Evolutionary conservation across 2,113 vertebrate genomes (phyloP).

Genomic region (Peromyscus polionotus): DNA sequence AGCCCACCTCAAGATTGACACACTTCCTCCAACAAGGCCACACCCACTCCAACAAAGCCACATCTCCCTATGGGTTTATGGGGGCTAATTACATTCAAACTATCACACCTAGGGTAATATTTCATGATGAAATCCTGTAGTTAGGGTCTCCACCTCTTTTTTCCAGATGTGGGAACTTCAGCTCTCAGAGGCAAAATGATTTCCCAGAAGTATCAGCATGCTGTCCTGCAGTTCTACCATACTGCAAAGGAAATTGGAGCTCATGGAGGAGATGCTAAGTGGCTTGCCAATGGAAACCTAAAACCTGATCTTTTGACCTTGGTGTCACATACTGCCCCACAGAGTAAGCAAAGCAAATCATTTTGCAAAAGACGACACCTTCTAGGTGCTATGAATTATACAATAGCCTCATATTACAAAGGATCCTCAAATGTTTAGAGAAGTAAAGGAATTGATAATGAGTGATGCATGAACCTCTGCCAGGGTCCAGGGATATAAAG

Average conservation of each 20-base stretch:
- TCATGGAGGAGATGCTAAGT: background rate
- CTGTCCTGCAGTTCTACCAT: background rate
- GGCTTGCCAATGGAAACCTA: background rate
- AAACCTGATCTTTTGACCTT: constrained; percentile 5
- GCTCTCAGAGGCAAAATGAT: background rate
- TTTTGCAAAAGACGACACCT: background rate
- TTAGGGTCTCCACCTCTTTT: background rate
- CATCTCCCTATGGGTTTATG: background rate
- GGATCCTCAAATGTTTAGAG: constrained; percentile 29
- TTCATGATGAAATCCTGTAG: background rate
- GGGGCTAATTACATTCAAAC: background rate
- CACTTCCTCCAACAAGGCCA: background rate
- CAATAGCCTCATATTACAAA: constrained; percentile 40
- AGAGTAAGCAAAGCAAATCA: background rate
- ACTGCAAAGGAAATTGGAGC: background rate
- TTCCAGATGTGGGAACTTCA: background rate
- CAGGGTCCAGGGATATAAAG: constrained; percentile 6
- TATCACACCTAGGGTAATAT: background rate
- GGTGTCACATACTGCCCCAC: background rate
- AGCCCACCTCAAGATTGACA: background rate
- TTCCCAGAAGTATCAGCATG: background rate
- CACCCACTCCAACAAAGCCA: too few relatives aligned
- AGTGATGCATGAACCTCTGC: background rate
- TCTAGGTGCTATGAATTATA: constrained; percentile 12
- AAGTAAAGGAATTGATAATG: background rate